These are phyloP conservation scores for Eolophus roseicapilla DNA, from an alignment of 2,113 vertebrate genomes.

Conservation along the genomic window DNA sequence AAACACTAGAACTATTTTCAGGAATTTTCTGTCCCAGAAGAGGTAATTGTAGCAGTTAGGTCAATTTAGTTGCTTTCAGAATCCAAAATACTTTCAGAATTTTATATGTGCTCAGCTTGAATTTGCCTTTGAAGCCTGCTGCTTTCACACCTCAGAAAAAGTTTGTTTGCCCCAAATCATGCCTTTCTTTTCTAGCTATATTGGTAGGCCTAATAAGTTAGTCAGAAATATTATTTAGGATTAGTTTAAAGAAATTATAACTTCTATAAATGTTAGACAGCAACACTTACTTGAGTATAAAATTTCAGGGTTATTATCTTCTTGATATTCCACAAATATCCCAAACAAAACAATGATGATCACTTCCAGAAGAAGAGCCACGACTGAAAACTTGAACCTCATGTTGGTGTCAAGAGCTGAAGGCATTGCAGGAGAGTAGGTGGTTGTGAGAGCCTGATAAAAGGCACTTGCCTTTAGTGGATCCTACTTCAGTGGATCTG, in stretches of 20 bases:
- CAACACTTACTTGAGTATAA: constrained; percentile 87
- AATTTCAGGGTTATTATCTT: accelerated
- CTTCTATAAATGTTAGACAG: neutral
- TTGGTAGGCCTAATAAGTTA: neutral
- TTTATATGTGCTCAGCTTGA: neutral
- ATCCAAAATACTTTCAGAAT: neutral
- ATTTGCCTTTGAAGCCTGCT: neutral
- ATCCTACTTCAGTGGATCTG: constrained; percentile 50
- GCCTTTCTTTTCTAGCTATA: neutral
- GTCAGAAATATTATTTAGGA: neutral
- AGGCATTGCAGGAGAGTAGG: constrained; percentile 66
- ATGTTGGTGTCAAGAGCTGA: constrained; percentile 83
- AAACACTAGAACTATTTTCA: neutral
- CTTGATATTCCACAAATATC: constrained; percentile 79
- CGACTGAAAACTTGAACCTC: constrained; percentile 85
- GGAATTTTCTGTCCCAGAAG: neutral
- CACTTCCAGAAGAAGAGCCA: constrained; percentile 83
- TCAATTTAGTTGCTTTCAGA: neutral
- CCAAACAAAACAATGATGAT: constrained; percentile 84
- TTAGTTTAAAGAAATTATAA: neutral
- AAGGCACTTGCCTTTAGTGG: constrained; percentile 65
- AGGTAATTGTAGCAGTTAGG: neutral
- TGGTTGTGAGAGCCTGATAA: constrained; percentile 73
- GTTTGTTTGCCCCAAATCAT: neutral
- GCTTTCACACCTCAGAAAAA: neutral